Evolutionary conservation across 2,888 invertebrate species (phyloP).

Genomic region (Cataglyphis altisquamis): DNA sequence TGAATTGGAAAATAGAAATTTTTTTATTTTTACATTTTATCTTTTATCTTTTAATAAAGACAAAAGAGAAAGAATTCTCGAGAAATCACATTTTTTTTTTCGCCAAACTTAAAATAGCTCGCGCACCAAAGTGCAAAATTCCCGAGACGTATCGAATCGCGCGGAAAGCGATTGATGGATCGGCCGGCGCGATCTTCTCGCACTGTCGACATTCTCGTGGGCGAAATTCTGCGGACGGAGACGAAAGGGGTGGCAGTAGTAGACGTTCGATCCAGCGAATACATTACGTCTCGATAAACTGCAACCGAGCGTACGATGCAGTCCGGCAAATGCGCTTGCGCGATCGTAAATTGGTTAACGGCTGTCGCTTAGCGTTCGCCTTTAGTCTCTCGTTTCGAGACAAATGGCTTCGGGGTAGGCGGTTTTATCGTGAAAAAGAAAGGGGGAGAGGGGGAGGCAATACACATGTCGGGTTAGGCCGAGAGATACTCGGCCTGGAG

Average conservation of each 20-base stretch:
- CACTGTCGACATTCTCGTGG: constrained; percentile 50
- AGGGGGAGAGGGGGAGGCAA: neutral
- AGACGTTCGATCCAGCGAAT: constrained; percentile 57
- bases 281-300: constrained; percentile 64
- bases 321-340: constrained; percentile 65
- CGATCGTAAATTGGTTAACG: constrained; percentile 78
- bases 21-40: too few species aligned
- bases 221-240: constrained; percentile 56
- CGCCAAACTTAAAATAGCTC: neutral
- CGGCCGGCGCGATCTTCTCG: constrained; percentile 47
- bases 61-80: neutral
- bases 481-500: constrained; percentile 64
- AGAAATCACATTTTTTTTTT: neutral
- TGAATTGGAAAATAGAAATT: too few species aligned
- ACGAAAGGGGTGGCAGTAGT: constrained; percentile 57
- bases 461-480: constrained; percentile 50
- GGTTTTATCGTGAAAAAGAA: constrained; percentile 45
- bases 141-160: constrained; percentile 28
- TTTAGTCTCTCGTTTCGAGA: constrained; percentile 73
- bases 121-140: constrained; percentile 11
- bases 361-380: constrained; percentile 76
- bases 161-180: neutral
- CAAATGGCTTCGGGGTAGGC: constrained; percentile 66
- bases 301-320: constrained; percentile 64
- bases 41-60: neutral